A percentile compares a stretch with the other conserved stretches of the same genome.
Conservation (phyloP, 2,113 vertebrate genomes). For the Gracilinanus agilis region DNA sequence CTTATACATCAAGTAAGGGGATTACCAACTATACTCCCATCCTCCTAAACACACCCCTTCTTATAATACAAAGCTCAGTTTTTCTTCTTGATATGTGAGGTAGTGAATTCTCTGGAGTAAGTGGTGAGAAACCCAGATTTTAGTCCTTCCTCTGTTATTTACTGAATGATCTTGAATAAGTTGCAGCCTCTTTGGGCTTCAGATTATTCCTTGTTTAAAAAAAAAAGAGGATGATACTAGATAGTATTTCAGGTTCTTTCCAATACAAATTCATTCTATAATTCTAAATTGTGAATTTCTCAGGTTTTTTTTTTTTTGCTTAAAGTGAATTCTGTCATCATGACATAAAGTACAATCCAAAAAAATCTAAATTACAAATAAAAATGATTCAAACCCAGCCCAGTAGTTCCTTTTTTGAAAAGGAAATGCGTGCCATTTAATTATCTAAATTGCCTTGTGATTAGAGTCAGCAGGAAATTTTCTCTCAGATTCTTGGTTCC, state of each 20-base stretch:
- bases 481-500: neutral
- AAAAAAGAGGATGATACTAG: neutral
- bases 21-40: too few relatives aligned
- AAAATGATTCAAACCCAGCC: neutral
- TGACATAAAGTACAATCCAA: neutral
- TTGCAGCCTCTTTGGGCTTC: neutral
- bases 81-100: neutral
- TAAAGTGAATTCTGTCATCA: neutral
- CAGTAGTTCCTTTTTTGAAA: neutral
- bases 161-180: neutral
- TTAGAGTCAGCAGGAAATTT: neutral
- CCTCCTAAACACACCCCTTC: too few relatives aligned
- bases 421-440: neutral
- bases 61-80: neutral
- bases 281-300: neutral
- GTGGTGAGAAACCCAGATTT: neutral
- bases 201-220: neutral
- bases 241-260: neutral
- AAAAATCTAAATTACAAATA: neutral
- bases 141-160: neutral
- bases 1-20: too few relatives aligned
- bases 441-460: conserved; percentile 1
- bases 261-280: neutral
- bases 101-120: neutral
- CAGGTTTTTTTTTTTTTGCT: neutral